These are phyloP conservation scores for Chironomus striatipennis DNA, from an alignment of 1,140 invertebrate species.

Conservation along the genomic window DNA sequence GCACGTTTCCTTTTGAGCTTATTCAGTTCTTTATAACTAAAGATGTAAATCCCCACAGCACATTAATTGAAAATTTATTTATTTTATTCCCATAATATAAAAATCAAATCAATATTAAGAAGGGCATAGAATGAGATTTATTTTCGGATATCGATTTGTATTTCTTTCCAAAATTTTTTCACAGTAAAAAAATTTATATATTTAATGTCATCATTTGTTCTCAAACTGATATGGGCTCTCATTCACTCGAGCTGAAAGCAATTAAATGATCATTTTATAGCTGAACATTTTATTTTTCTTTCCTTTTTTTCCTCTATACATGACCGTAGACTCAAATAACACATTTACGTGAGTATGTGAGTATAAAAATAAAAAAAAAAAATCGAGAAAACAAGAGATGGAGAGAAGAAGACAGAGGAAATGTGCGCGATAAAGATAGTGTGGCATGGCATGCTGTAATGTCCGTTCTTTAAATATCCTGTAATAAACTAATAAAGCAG, in stretches of 20 bases:
- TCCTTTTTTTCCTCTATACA: background rate
- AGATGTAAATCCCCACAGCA: too few species aligned
- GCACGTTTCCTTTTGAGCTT: too few species aligned
- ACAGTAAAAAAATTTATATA: too few species aligned
- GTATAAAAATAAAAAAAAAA: background rate
- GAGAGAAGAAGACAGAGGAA: background rate
- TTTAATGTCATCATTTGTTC: too few species aligned
- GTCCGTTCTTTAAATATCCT: background rate
- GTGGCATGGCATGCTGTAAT: background rate
- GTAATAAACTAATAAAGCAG: constrained; percentile 9
- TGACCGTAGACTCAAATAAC: background rate
- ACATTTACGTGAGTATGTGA: background rate
- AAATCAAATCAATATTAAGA: too few species aligned
- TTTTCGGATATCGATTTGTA: too few species aligned
- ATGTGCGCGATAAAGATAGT: background rate
- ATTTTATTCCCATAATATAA: too few species aligned
- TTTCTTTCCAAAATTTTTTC: too few species aligned
- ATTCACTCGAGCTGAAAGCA: background rate
- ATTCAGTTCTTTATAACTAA: too few species aligned
- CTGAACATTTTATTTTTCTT: background rate
- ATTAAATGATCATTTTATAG: constrained; percentile 14
- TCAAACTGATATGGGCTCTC: too few species aligned
- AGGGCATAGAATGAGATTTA: too few species aligned
- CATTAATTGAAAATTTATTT: too few species aligned
- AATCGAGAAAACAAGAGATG: background rate